These are phyloP conservation scores for Brachyhypopomus occidentalis DNA, from an alignment of 2,113 vertebrate species.

Conservation along the genomic window DNA sequence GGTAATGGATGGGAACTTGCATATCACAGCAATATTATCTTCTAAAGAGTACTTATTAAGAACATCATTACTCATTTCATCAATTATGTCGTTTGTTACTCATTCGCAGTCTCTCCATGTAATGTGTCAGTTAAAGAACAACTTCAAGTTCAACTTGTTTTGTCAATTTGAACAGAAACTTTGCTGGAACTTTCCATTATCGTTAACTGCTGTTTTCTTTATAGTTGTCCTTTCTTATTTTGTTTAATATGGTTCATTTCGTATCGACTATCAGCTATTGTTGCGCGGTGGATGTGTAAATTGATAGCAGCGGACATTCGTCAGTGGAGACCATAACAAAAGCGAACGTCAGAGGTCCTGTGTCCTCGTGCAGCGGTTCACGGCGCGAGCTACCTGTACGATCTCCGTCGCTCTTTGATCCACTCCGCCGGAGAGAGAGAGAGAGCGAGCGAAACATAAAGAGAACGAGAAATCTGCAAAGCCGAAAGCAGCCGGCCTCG, in stretches of 20 bases:
- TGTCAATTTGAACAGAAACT: too few species aligned
- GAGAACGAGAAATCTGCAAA: background rate
- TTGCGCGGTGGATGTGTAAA: slow-evolving; percentile 34
- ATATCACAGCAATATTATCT: slow-evolving; percentile 57
- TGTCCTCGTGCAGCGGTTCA: background rate
- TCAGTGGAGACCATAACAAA: slow-evolving; percentile 35
- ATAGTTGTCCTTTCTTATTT: slow-evolving; percentile 6
- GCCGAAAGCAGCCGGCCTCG: background rate
- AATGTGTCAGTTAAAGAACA: too few species aligned
- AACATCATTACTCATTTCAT: slow-evolving; percentile 62
- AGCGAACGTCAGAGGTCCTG: slow-evolving; percentile 6
- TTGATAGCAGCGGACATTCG: slow-evolving; percentile 29
- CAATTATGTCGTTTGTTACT: too few species aligned
- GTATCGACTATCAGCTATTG: slow-evolving; percentile 29
- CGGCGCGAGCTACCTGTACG: slow-evolving; percentile 1
- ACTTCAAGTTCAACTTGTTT: too few species aligned
- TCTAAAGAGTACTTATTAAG: slow-evolving; percentile 50
- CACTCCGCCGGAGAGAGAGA: background rate
- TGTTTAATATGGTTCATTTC: slow-evolving; percentile 39
- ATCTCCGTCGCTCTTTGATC: background rate
- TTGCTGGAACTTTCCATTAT: slow-evolving; percentile 11
- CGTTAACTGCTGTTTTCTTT: slow-evolving; percentile 1
- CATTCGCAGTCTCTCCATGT: too few species aligned
- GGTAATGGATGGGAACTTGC: too few species aligned
- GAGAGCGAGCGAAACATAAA: slow-evolving; percentile 5